Conservation (phyloP, 1,140 invertebrate genomes). For the Hesperophylax magnus region DNA sequence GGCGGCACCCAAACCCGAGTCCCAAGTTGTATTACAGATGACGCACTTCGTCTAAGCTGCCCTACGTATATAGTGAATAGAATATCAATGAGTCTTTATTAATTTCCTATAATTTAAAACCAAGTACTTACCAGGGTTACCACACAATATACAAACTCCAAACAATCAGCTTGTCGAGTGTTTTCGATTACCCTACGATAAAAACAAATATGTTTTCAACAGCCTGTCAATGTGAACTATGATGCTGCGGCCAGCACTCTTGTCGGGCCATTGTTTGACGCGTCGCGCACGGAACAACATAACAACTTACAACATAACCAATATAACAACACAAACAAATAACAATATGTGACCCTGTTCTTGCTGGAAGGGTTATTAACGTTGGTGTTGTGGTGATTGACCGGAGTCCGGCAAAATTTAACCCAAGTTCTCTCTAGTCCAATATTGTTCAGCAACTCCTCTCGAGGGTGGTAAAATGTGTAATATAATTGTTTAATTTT, state of each 20-base stretch:
- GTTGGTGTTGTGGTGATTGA: slow-evolving; percentile 16
- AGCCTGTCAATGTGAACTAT: neutral
- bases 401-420: slow-evolving; percentile 33
- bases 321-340: too few relatives aligned
- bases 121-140: neutral
- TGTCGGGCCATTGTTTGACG: neutral
- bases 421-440: too few relatives aligned
- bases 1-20: too few relatives aligned
- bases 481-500: too few relatives aligned
- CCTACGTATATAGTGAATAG: too few relatives aligned
- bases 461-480: neutral
- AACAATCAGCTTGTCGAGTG: neutral
- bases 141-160: neutral
- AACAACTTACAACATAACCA: too few relatives aligned
- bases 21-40: too few relatives aligned
- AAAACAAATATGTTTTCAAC: slow-evolving; percentile 6
- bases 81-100: too few relatives aligned
- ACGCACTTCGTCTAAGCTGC: too few relatives aligned
- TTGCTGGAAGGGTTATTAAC: slow-evolving; percentile 6
- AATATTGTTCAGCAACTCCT: neutral
- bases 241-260: neutral
- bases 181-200: slow-evolving; percentile 11
- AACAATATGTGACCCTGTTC: slow-evolving; percentile 11
- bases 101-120: too few relatives aligned
- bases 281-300: neutral